Conservation (phyloP, 2,797 vertebrate species). For the Danio jaintianensis region DNA sequence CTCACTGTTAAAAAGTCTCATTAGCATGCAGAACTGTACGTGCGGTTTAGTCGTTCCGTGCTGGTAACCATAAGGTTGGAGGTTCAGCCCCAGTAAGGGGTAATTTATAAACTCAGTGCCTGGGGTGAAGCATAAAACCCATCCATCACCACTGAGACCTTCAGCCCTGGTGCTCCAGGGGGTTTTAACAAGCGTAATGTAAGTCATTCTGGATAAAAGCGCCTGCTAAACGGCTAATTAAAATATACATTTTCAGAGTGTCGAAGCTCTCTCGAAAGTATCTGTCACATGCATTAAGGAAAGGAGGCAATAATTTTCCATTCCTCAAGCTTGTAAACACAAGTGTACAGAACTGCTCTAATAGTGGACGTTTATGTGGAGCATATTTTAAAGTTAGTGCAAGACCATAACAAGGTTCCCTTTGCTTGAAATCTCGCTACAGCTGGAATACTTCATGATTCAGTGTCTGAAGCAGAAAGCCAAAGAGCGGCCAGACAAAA, state of each 20-base stretch:
- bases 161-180: conserved; percentile 39
- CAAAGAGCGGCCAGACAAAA: conserved; percentile 90
- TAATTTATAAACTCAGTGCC: conserved; percentile 11
- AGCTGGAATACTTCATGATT: conserved; percentile 99
- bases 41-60: conserved; percentile 18
- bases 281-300: neutral
- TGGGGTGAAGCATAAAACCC: conserved; percentile 17
- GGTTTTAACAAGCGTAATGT: neutral
- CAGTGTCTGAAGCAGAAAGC: conserved; percentile 96
- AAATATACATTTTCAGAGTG: neutral
- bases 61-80: conserved; percentile 2
- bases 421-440: conserved; percentile 44
- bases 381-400: no score
- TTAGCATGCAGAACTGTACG: conserved; percentile 19
- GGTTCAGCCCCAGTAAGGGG: neutral
- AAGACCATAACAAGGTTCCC: no score
- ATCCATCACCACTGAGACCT: conserved; percentile 8
- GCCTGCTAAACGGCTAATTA: conserved; percentile 10
- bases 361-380: neutral
- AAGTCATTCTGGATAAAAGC: conserved; percentile 17
- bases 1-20: conserved; percentile 18
- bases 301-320: neutral
- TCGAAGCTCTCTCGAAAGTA: neutral
- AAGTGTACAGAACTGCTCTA: neutral
- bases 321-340: neutral